phyloP scores from a whole-genome alignment of 1,140 invertebrate genomes.

The Bombus soroeensis region DNA sequence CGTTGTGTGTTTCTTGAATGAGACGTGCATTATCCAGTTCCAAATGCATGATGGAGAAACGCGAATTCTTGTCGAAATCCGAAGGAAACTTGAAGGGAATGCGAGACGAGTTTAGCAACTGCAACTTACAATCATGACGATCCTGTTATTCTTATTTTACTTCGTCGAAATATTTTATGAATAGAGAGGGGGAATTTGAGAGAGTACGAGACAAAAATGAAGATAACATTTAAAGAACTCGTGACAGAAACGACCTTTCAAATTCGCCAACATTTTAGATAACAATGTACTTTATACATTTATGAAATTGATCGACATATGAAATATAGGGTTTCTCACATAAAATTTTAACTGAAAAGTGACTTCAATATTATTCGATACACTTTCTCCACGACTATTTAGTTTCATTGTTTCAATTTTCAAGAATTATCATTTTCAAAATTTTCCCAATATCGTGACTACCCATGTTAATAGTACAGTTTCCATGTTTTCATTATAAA shows the following conservation, averaged over 20 bases:
- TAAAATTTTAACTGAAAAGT: too few species aligned
- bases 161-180: background rate
- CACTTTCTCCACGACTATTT: too few species aligned
- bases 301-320: too few species aligned
- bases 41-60: background rate
- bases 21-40: conserved; percentile 15
- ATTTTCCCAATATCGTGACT: too few species aligned
- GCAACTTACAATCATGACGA: background rate
- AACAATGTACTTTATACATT: background rate
- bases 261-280: background rate
- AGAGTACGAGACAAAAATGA: background rate
- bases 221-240: background rate
- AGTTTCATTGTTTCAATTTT: too few species aligned
- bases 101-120: background rate
- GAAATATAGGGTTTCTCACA: too few species aligned
- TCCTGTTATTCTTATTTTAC: background rate
- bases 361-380: too few species aligned
- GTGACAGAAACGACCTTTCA: background rate
- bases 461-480: too few species aligned
- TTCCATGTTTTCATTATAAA: too few species aligned
- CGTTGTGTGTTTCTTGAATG: conserved; percentile 2
- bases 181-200: background rate
- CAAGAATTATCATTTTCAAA: too few species aligned
- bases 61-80: conserved; percentile 10
- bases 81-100: background rate